phyloP scores from a whole-genome alignment of 2,888 invertebrate species.

The Sminthurinus aureus region DNA sequence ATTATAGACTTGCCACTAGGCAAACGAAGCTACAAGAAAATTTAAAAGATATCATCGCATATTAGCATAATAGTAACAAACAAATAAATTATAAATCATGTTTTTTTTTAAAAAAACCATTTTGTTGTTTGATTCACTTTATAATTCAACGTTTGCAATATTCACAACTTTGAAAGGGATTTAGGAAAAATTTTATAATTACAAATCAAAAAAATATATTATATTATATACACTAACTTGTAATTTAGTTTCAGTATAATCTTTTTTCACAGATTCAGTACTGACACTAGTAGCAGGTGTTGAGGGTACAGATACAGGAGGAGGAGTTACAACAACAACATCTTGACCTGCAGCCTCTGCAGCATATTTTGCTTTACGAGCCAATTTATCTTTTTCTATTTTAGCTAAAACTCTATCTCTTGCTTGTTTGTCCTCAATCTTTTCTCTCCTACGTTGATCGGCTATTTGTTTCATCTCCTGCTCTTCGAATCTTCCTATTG shows the following conservation, averaged over 20 bases:
- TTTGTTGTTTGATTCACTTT: no score
- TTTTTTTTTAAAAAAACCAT: no score
- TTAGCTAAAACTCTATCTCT: conserved; percentile 75
- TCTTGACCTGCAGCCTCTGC: conserved; percentile 42
- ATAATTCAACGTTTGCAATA: no score
- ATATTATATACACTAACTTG: conserved; percentile 65
- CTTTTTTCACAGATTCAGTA: conserved; percentile 64
- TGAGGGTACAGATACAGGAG: conserved; percentile 59
- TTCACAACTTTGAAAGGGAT: no score
- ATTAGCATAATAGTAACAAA: no score
- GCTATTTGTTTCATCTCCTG: conserved; percentile 86
- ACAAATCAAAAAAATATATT: no score
- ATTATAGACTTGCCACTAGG: conserved; percentile 77
- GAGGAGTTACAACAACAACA: conserved; percentile 36
- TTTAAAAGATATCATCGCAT: neutral
- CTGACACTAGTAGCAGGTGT: conserved; percentile 60
- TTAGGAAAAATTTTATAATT: no score
- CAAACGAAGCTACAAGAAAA: conserved; percentile 71
- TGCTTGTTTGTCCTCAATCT: conserved; percentile 85
- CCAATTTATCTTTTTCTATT: conserved; percentile 74
- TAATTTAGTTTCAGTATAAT: conserved; percentile 74
- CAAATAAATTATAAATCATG: no score
- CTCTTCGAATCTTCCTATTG: conserved; percentile 68
- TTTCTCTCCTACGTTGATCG: conserved; percentile 85
- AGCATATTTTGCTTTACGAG: conserved; percentile 74